phyloP scores from a whole-genome alignment of 2,113 vertebrate genomes.

The Hipposideros armiger region DNA sequence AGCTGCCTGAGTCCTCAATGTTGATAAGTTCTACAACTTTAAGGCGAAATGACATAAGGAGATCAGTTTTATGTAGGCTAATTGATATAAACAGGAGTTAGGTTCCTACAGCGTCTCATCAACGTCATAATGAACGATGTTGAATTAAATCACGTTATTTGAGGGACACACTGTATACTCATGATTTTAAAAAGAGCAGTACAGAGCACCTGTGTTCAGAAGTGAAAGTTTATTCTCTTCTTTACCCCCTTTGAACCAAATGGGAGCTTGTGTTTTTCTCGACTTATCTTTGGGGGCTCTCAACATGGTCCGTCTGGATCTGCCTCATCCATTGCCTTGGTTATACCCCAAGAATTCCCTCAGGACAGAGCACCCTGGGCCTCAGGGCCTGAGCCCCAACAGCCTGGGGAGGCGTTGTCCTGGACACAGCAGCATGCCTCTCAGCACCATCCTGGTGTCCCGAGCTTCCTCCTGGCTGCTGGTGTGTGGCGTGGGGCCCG shows the following conservation, averaged over 20 bases:
- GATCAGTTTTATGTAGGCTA: neutral
- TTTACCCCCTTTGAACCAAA: neutral
- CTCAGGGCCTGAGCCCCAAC: neutral
- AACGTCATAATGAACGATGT: neutral
- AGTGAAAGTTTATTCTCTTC: neutral
- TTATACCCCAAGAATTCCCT: neutral
- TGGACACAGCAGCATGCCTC: neutral
- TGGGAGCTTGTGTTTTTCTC: neutral
- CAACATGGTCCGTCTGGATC: neutral
- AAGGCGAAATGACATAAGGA: neutral
- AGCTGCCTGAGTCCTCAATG: too few relatives aligned
- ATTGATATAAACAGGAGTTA: neutral
- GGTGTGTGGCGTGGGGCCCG: rapidly evolving
- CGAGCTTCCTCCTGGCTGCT: neutral
- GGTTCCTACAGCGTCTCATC: neutral
- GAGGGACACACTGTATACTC: neutral
- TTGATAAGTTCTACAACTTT: neutral
- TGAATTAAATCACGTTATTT: neutral
- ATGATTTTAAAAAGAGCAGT: neutral
- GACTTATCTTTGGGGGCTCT: neutral
- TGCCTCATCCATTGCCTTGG: rapidly evolving
- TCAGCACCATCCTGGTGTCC: neutral
- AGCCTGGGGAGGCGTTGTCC: neutral
- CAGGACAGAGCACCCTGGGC: neutral
- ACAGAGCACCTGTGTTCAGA: neutral